Conservation (phyloP, 2,888 invertebrate species). For the Lampropteryx suffumata region DNA sequence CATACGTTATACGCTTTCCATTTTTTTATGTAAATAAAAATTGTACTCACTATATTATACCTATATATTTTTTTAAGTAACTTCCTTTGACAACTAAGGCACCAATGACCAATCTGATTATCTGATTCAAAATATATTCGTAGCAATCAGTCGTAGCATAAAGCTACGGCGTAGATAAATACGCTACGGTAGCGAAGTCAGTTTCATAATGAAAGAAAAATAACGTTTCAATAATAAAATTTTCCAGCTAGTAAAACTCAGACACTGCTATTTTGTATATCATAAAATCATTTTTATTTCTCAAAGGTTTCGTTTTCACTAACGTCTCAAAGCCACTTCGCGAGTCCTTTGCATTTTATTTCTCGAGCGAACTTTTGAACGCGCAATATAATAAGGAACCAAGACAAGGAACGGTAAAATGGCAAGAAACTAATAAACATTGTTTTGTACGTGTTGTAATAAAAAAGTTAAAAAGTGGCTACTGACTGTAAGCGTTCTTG, state of each 20-base stretch:
- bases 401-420: slow-evolving; percentile 27
- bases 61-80: no score
- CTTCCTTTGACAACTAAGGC: no score
- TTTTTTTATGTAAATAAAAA: no score
- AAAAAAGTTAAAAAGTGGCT: slow-evolving; percentile 28
- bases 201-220: background rate
- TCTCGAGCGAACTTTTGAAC: slow-evolving; percentile 24
- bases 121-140: no score
- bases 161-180: no score
- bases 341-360: slow-evolving; percentile 22
- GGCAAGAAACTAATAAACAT: slow-evolving; percentile 37
- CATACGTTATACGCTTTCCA: no score
- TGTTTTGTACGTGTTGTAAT: slow-evolving; percentile 36
- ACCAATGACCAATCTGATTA: no score
- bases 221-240: background rate
- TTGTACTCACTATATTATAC: no score
- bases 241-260: background rate
- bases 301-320: slow-evolving; percentile 17
- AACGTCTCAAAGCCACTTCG: slow-evolving; percentile 14
- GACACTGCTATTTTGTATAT: slow-evolving; percentile 4
- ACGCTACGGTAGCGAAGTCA: background rate
- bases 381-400: slow-evolving; percentile 31
- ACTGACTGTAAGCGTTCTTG: background rate
- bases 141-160: no score
- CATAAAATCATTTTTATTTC: slow-evolving; percentile 15